Base-by-base conservation (phyloP, 2,113 vertebrate genomes). In the Zosterops japonicus region DNA sequence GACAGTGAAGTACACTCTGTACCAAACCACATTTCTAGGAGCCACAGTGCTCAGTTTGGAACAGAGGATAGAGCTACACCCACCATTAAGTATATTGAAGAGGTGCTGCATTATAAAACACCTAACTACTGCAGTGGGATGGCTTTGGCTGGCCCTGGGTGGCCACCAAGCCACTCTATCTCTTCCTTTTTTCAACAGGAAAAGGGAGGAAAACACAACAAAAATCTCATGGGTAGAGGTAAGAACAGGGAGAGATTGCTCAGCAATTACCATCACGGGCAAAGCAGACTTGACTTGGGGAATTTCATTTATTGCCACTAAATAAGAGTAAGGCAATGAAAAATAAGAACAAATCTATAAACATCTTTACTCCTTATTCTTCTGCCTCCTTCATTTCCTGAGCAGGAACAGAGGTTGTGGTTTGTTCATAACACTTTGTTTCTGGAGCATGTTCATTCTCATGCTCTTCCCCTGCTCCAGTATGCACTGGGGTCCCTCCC, bases 211-310 rank as follows among this genome's bases (percentile, higher is more conserved):
- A 59, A 78, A 39, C 13, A 67, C 0, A 0, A 55, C 3, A n/a
- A 59, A 86, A 82, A 46, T 10, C 14, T 44, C 8, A 0, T 57
- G 27, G 3, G 22, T 55, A 0, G 0, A n/a, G 41, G n/a, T 10
- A 42, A 50, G 27, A 24, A 52, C 27, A 44, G 22, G 44, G 23
- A 59, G 33, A 65, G 1, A 49, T 24, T 4, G 7, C 28, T 63
- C 42, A 74, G 12, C n/a, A 27, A 4, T 33, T 53, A 39, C 22
- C 8, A 27, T 35, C 16, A 29, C 3, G 2, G 19, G 9, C 39
- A 91, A 53, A 89, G 35, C 17, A 74, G 29, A 65, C 7, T 61
- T 14, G 49, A 3, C 4, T 63, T 46, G 63, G 14, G 49, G 22
- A 96, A 67, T 77, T 47, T 49, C 44, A 29, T 24, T 74, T 78